Conservation (phyloP, 2,797 vertebrate genomes). For the Botia kubotai region DNA sequence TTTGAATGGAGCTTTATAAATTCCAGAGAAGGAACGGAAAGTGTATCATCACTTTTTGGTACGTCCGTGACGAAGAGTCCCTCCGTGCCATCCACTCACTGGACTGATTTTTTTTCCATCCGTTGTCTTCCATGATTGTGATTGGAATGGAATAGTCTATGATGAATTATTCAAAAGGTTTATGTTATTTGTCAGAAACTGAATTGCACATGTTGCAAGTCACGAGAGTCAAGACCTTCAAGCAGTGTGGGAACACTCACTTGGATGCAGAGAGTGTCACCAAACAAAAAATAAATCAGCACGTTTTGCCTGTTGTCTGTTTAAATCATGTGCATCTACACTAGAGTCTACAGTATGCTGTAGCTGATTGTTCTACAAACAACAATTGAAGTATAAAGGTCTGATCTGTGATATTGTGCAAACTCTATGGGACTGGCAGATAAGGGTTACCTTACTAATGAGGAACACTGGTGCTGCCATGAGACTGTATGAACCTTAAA, state of each 20-base stretch:
- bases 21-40: conserved; percentile 48
- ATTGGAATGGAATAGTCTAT: conserved; percentile 7
- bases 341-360: not conserved
- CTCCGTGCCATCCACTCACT: conserved; percentile 29
- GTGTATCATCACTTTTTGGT: conserved; percentile 33
- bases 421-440: conserved; percentile 43
- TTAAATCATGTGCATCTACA: not conserved
- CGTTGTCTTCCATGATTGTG: conserved; percentile 23
- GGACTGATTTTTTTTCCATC: conserved; percentile 20
- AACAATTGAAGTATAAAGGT: conserved; percentile 54
- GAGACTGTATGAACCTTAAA: conserved; percentile 8
- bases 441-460: conserved; percentile 45
- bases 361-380: conserved; percentile 34
- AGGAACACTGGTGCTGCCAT: conserved; percentile 42
- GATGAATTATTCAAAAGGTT: conserved; percentile 20
- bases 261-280: conserved; percentile 1
- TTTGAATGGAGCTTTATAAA: conserved; percentile 48
- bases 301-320: not conserved
- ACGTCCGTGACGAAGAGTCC: conserved; percentile 6
- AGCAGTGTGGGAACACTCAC: not conserved
- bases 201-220: conserved; percentile 10
- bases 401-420: conserved; percentile 41
- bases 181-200: conserved; percentile 22
- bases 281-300: not conserved
- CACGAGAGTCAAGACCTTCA: not conserved